Evolutionary conservation across 2,888 invertebrate genomes (phyloP).

Genomic region (Colletes collaris): DNA sequence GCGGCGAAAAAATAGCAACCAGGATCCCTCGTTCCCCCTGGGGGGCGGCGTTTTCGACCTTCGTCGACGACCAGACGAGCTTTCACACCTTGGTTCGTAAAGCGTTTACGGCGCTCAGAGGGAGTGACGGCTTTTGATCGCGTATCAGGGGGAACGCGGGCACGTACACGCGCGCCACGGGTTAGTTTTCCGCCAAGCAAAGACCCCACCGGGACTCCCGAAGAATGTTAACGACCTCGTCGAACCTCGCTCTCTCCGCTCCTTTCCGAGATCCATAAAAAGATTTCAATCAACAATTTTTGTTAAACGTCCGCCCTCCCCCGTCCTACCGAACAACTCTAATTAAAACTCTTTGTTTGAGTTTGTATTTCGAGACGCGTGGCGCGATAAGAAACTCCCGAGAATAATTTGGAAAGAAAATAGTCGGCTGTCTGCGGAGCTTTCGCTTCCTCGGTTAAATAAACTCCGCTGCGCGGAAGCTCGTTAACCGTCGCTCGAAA

Average conservation of each 20-base stretch:
- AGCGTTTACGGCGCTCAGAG: slow-evolving; percentile 44
- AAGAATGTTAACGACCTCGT: slow-evolving; percentile 44
- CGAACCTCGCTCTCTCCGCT: neutral
- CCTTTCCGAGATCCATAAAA: slow-evolving; percentile 10
- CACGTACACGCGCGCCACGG: neutral
- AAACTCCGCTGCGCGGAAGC: neutral
- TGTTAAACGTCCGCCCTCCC: neutral
- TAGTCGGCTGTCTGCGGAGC: neutral
- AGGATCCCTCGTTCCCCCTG: neutral
- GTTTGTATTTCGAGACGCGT: neutral
- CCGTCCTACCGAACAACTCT: neutral
- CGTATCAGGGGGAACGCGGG: neutral
- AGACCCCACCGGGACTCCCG: slow-evolving; percentile 9
- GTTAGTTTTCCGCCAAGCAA: neutral
- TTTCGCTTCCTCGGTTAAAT: neutral
- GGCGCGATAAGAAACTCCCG: neutral
- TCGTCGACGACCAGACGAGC: slow-evolving; percentile 1
- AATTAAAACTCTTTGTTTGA: slow-evolving; percentile 27
- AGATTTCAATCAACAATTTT: slow-evolving; percentile 28
- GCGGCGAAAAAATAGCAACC: slow-evolving; percentile 27
- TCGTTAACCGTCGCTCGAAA: neutral
- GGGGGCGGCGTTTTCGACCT: slow-evolving; percentile 16
- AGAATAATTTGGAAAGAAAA: slow-evolving; percentile 20
- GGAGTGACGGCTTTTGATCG: slow-evolving; percentile 41
- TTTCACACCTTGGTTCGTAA: slow-evolving; percentile 26